Percentiles rank a stretch among this genome's conserved stretches.
Evolutionary conservation across 2,888 invertebrate genomes (phyloP).

Genomic region (Habrosyne pyritoides): DNA sequence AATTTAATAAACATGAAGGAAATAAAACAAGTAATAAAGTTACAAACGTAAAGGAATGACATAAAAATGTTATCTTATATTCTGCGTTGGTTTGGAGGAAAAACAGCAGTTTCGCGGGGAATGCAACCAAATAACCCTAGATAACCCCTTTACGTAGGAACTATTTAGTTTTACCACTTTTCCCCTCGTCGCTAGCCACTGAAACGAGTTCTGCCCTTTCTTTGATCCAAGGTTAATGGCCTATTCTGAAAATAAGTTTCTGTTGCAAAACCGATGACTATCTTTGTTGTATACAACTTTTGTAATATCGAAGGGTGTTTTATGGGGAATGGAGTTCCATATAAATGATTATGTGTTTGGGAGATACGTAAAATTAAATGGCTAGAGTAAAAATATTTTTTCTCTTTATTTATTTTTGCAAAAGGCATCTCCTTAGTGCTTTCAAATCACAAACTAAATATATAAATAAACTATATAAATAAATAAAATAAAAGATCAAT

Average conservation of each 20-base stretch:
- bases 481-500: too few species aligned
- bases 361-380: neutral
- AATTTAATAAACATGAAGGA: conserved; percentile 10
- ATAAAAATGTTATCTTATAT: conserved; percentile 16
- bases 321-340: neutral
- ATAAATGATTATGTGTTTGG: neutral
- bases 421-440: too few species aligned
- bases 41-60: conserved; percentile 11
- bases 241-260: conserved; percentile 42
- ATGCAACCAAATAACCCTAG: conserved; percentile 49
- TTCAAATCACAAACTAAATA: too few species aligned
- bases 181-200: conserved; percentile 25
- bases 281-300: conserved; percentile 13
- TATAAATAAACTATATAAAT: too few species aligned
- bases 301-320: conserved; percentile 3
- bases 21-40: conserved; percentile 15
- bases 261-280: conserved; percentile 38
- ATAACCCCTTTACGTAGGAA: conserved; percentile 44
- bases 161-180: conserved; percentile 37
- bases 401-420: too few species aligned
- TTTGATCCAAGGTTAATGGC: conserved; percentile 55
- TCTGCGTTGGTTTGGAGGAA: conserved; percentile 3
- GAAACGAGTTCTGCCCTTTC: conserved; percentile 38
- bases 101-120: conserved; percentile 18
- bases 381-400: too few species aligned